These are phyloP conservation scores for Antennarius striatus DNA, from an alignment of 2,113 vertebrate species.

Conservation along the genomic window DNA sequence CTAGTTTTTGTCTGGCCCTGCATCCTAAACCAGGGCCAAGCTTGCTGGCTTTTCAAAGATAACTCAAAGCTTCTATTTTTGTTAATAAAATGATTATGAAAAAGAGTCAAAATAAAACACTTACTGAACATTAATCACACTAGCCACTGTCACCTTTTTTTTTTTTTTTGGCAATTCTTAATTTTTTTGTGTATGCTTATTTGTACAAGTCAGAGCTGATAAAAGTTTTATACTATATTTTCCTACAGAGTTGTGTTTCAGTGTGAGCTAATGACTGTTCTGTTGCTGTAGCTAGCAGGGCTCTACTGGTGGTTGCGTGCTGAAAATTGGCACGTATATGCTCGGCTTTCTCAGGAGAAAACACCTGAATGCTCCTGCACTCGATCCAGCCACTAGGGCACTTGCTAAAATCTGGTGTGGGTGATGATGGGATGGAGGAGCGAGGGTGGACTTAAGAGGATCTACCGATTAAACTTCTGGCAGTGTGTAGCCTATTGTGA, in stretches of 20 bases:
- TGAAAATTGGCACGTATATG: constrained; percentile 23
- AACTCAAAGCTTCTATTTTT: constrained; percentile 84
- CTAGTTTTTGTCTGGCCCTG: constrained; percentile 47
- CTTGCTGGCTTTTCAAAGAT: constrained; percentile 74
- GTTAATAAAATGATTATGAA: constrained; percentile 78
- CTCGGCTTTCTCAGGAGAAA: constrained; percentile 19
- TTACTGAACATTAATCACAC: constrained; percentile 75
- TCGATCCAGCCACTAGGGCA: constrained; percentile 44
- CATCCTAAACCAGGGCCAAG: constrained; percentile 50
- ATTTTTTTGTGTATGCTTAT: constrained; percentile 55
- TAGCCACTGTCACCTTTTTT: constrained; percentile 75
- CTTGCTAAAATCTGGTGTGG: constrained; percentile 34
- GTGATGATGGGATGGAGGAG: background rate
- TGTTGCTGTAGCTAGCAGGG: constrained; percentile 38
- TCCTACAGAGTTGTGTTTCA: constrained; percentile 76
- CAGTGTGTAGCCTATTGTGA: constrained; percentile 42
- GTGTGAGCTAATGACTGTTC: constrained; percentile 70
- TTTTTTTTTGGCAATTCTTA: constrained; percentile 58
- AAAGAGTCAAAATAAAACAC: constrained; percentile 73
- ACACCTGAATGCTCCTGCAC: constrained; percentile 32
- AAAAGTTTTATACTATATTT: constrained; percentile 84
- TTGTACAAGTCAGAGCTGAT: constrained; percentile 67
- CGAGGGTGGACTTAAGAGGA: constrained; percentile 52
- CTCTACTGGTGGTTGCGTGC: constrained; percentile 61
- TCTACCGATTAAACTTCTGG: constrained; percentile 59